Evolutionary conservation across 1,140 invertebrate genomes (phyloP).

Genomic region (Leptinotarsa undecemlineata): DNA sequence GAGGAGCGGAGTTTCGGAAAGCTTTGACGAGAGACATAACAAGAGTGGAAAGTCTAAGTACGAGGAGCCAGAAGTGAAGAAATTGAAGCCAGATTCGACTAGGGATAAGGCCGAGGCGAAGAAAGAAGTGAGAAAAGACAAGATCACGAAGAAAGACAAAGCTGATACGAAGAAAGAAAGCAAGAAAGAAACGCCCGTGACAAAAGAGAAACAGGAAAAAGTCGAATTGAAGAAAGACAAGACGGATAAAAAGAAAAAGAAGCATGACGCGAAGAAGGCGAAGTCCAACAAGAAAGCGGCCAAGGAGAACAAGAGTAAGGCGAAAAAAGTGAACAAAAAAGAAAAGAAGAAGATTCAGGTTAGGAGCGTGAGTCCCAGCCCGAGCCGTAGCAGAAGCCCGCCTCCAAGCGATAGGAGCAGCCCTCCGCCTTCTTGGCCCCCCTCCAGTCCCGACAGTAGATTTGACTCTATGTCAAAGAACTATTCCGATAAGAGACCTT

Average conservation of each 20-base stretch:
- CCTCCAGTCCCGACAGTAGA: constrained; percentile 43
- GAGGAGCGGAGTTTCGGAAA: constrained; percentile 18
- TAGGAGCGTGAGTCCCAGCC: constrained; percentile 39
- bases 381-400: constrained; percentile 56
- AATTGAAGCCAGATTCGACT: constrained; percentile 36
- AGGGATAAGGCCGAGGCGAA: constrained; percentile 6
- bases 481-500: constrained; percentile 19
- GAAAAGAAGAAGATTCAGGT: constrained; percentile 45
- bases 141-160: constrained; percentile 30
- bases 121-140: constrained; percentile 33
- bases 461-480: constrained; percentile 37
- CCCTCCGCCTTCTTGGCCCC: constrained; percentile 40
- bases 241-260: constrained; percentile 46
- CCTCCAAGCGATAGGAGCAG: constrained; percentile 45
- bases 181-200: constrained; percentile 34
- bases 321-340: constrained; percentile 49
- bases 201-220: constrained; percentile 5
- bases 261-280: constrained; percentile 37
- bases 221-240: constrained; percentile 51
- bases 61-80: constrained; percentile 46
- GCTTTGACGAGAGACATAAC: constrained; percentile 1
- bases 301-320: constrained; percentile 46
- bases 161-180: constrained; percentile 37
- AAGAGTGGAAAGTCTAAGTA: constrained; percentile 49
- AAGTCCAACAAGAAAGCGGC: constrained; percentile 23